phyloP scores from a whole-genome alignment of 2,888 invertebrate species.

The Agrotis puta region DNA sequence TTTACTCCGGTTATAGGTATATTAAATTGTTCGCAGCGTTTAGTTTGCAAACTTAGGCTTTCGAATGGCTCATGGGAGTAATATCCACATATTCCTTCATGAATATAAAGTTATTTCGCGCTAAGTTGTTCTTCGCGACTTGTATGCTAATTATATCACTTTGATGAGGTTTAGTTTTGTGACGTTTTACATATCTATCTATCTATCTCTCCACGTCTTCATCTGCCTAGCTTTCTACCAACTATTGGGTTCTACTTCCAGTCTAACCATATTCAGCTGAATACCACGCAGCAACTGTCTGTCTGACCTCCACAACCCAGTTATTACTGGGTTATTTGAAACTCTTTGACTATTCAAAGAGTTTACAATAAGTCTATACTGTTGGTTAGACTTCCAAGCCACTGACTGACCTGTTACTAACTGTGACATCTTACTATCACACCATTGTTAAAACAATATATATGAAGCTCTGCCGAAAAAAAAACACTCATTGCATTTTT shows the following conservation, averaged over 20 bases:
- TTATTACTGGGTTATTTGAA: too few species aligned
- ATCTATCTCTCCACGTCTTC: background rate
- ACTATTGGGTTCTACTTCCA: too few species aligned
- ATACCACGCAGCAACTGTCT: too few species aligned
- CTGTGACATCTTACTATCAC: background rate
- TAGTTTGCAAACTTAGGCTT: conserved; percentile 58
- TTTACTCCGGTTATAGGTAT: conserved; percentile 57
- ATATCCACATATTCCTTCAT: conserved; percentile 52
- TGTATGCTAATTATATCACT: conserved; percentile 30
- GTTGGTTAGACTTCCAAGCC: too few species aligned
- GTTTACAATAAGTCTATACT: too few species aligned
- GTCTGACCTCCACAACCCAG: too few species aligned
- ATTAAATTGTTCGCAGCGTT: conserved; percentile 57
- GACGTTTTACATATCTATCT: conserved; percentile 4
- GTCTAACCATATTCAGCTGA: too few species aligned
- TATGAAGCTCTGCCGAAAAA: background rate
- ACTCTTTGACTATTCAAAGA: too few species aligned
- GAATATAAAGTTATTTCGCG: conserved; percentile 49
- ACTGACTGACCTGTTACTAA: too few species aligned
- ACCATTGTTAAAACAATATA: background rate
- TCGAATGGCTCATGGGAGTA: conserved; percentile 47
- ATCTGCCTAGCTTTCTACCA: too few species aligned
- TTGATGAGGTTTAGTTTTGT: conserved; percentile 13
- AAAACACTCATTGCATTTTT: conserved; percentile 12
- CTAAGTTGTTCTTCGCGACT: conserved; percentile 21